Evolutionary conservation across 2,113 vertebrate genomes (phyloP).

Genomic region (Corythoichthys intestinalis): DNA sequence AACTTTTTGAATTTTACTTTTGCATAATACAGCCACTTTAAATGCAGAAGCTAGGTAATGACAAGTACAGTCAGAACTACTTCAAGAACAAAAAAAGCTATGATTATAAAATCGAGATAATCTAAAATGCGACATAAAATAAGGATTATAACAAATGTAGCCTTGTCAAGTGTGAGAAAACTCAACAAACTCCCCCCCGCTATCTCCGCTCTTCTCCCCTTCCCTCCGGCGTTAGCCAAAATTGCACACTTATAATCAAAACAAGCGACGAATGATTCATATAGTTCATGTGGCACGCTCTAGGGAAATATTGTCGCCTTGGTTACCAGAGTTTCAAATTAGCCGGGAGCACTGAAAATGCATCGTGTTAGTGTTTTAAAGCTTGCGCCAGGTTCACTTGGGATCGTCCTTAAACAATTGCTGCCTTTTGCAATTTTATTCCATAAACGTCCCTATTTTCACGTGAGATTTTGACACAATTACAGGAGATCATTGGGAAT

Average conservation of each 20-base stretch:
- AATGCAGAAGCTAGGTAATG: not conserved
- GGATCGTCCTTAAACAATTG: not conserved
- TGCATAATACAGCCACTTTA: not conserved
- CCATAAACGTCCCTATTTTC: not conserved
- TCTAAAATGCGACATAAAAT: not conserved
- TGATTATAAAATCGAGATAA: not conserved
- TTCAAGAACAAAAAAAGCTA: not conserved
- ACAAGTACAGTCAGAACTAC: not conserved
- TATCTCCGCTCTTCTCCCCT: not conserved
- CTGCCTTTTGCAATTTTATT: not conserved
- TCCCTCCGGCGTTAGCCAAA: constrained; percentile 1
- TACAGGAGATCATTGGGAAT: not conserved
- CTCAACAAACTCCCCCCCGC: not conserved
- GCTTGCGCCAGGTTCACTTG: not conserved
- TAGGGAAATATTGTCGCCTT: constrained; percentile 1
- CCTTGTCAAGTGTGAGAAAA: not conserved
- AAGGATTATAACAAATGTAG: not conserved
- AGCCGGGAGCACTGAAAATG: not conserved
- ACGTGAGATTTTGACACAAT: not conserved
- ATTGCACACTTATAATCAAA: not conserved
- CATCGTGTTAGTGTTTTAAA: not conserved
- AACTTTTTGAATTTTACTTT: not conserved
- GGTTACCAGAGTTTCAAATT: constrained; percentile 9
- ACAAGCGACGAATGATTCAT: constrained; percentile 1
- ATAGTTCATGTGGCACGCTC: not conserved